Conservation (phyloP, 2,888 invertebrate species). For the Chironomus tentans region DNA sequence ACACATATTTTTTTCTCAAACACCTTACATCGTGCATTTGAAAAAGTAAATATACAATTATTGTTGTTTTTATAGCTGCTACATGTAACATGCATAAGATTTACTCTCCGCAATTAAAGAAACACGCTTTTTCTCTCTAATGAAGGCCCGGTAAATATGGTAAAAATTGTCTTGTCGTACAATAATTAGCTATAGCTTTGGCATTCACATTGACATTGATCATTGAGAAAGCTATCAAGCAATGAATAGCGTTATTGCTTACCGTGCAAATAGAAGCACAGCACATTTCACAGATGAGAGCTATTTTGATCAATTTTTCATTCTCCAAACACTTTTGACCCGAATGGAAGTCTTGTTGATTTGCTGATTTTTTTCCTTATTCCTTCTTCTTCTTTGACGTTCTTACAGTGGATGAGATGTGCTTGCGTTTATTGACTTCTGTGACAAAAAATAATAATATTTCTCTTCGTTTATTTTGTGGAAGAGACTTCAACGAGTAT, state of each 20-base stretch:
- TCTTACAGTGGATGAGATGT: too few species aligned
- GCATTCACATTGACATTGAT: slow-evolving; percentile 21
- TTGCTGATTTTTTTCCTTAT: too few species aligned
- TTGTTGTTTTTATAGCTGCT: too few species aligned
- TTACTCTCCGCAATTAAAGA: slow-evolving; percentile 13
- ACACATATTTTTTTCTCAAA: too few species aligned
- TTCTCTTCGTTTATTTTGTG: too few species aligned
- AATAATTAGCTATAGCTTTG: slow-evolving; percentile 14
- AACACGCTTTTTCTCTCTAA: slow-evolving; percentile 16
- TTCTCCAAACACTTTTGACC: neutral
- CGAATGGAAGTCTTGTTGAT: neutral
- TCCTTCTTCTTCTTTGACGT: too few species aligned
- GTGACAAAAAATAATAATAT: neutral
- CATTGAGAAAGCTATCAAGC: neutral
- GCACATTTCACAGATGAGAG: too few species aligned
- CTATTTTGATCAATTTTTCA: too few species aligned
- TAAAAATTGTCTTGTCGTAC: slow-evolving; percentile 7
- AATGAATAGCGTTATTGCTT: neutral
- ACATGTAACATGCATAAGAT: neutral
- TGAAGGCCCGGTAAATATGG: slow-evolving; percentile 9
- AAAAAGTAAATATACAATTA: too few species aligned
- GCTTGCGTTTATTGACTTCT: slow-evolving; percentile 5
- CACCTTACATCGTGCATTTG: too few species aligned
- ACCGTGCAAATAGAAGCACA: too few species aligned
- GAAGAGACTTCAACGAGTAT: slow-evolving; percentile 20